Base-by-base conservation (phyloP, 2,888 invertebrate genomes). In the Rhabditoides inermis region DNA sequence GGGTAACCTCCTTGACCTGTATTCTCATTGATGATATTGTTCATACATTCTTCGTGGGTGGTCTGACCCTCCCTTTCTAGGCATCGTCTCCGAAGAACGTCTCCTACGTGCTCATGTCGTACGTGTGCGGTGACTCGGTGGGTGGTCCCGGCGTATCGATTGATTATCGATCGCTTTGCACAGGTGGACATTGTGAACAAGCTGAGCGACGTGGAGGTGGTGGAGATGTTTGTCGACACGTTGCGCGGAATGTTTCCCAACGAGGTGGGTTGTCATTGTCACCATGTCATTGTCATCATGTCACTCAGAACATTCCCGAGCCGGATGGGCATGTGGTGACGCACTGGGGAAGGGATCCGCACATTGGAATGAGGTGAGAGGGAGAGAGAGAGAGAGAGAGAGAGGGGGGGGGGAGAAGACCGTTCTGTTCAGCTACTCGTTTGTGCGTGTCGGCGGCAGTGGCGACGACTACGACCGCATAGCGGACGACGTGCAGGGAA, bases 361-460 rank as follows among this genome's bases (percentile, higher is more conserved):
- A 72, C 56, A 69, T 77, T 30, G 72, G 76, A 36, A 79, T 79
- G 78, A n/a, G n/a, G n/a, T n/a, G n/a, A n/a, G n/a, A n/a, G n/a
- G n/a, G n/a, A n/a, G n/a, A n/a, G n/a, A n/a, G n/a, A n/a, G n/a
- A n/a, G n/a, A n/a, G n/a, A n/a, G n/a, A n/a, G n/a, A n/a, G n/a
- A n/a, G n/a, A n/a, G n/a, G n/a, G n/a, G n/a, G n/a, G n/a, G n/a
- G n/a, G n/a, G n/a, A n/a, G n/a, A n/a, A n/a, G n/a, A n/a, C n/a
- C n/a, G n/a, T n/a, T n/a, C n/a, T n/a, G n/a, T n/a, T n/a, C n/a
- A 76, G 77, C 2, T 81, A 79, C 68, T 78, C 78, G 40, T 81
- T 76, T 58, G 71, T 81, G 3, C 77, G 78, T 30, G 76, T 78
- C 0, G 77, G 78, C 12, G 74, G 74, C 10, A 65, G 63, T 18